Percentiles rank a stretch among this genome's conserved stretches.
These are phyloP conservation scores for Drosophila neotestacea DNA, from an alignment of 2,888 invertebrate species.

Conservation along the genomic window DNA sequence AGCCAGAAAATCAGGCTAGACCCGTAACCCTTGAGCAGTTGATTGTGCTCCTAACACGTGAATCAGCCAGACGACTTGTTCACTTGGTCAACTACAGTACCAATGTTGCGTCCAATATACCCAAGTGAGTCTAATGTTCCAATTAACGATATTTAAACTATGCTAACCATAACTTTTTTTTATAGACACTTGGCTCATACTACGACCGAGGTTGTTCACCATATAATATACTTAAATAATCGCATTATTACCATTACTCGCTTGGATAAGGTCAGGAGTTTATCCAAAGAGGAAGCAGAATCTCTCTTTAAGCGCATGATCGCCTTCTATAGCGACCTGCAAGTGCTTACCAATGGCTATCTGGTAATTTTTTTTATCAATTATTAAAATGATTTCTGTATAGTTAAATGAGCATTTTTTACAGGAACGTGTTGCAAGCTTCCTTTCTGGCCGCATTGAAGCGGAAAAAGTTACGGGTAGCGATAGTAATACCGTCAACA, in stretches of 20 bases:
- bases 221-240: conserved; percentile 87
- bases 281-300: conserved; percentile 87
- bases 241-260: conserved; percentile 89
- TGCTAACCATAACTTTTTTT: background rate
- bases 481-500: conserved; percentile 61
- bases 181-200: conserved; percentile 86
- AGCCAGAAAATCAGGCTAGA: conserved; percentile 94
- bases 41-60: conserved; percentile 90
- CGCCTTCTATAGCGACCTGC: conserved; percentile 79
- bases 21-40: conserved; percentile 92
- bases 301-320: conserved; percentile 77
- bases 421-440: conserved; percentile 88
- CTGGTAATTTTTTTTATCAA: conserved; percentile 63
- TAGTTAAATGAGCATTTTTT: background rate
- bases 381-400: background rate
- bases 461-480: conserved; percentile 86
- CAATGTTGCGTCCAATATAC: conserved; percentile 87
- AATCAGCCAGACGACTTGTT: conserved; percentile 91
- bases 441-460: conserved; percentile 89
- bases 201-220: conserved; percentile 86
- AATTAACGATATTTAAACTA: background rate
- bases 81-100: conserved; percentile 91
- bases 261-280: conserved; percentile 87
- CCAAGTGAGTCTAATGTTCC: conserved; percentile 85
- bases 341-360: conserved; percentile 80